Base-by-base conservation (phyloP, 2,888 invertebrate species). In the Hemicrepidius hirtus region DNA sequence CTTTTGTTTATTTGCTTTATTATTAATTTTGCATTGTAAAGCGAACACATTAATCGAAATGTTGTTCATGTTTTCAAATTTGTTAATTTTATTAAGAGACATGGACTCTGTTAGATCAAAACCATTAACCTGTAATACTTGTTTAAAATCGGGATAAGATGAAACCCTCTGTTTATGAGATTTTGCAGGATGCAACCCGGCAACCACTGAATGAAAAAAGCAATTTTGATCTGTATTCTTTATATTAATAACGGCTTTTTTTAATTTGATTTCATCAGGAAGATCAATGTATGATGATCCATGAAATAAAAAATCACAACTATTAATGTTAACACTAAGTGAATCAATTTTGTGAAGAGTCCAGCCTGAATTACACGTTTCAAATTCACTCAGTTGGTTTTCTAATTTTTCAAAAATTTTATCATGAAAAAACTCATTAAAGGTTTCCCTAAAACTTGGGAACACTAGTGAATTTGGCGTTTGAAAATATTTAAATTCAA, bases 31-130 rank as follows among this genome's bases (percentile, higher is more conserved):
- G n/a, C n/a, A 3, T 40, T 40, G 40, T n/a, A 40, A 40, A 40
- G 13, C 4, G 20, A 46, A 46, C 20, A 46, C 46, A 18, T 46
- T 46, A 46, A 46, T 20, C 9, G 46, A 46, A 18, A 46, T 46
- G 20, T 20, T 18, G 9, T 46, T 46, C 46, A 46, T 46, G 20
- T 20, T 1, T 18, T 46, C 46, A 46, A 18, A 46, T 46, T 46
- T 49, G 0, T 1, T 3, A 10, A 49, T 21, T 20, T 21, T 20
- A 21, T 49, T 12, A 3, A 49, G 20, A 1, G 21, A 3, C 20
- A 49, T 46, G 2, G 46, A 20, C 3, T 18, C 16, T 5, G 1
- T 16, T 7, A 46, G 9, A 18, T 20, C 20, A 13, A 40, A 40
- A 40, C 40, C 40, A 13, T n/a, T n/a, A 5, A 9, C 9, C 2